Evolutionary conservation across 2,797 vertebrate species (phyloP).

Genomic region (Mormyrops boulengeri): DNA sequence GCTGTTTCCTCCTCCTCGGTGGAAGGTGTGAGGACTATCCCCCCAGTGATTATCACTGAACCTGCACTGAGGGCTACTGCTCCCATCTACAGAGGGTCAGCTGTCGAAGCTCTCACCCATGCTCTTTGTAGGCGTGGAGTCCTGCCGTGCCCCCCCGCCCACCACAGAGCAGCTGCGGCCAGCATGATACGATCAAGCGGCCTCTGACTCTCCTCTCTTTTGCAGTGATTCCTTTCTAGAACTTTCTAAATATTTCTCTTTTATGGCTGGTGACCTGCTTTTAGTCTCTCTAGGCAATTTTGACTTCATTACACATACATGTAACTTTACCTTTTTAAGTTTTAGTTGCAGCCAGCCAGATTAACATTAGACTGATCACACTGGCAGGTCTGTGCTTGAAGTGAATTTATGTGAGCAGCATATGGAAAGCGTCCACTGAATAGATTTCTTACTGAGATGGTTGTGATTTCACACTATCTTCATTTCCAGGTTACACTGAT

Average conservation of each 20-base stretch:
- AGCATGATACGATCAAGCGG: slow-evolving; percentile 3
- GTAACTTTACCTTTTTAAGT: background rate
- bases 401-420: background rate
- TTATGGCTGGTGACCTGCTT: background rate
- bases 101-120: background rate
- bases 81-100: background rate
- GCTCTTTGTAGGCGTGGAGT: slow-evolving; percentile 8
- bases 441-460: background rate
- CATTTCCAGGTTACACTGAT: background rate
- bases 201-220: background rate
- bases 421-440: background rate
- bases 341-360: background rate
- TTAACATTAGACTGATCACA: background rate
- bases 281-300: background rate
- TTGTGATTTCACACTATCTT: background rate
- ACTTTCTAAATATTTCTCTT: slow-evolving; percentile 19
- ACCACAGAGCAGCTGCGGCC: background rate
- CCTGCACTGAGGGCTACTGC: background rate
- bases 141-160: background rate
- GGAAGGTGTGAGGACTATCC: background rate
- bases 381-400: background rate
- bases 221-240: background rate
- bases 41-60: background rate
- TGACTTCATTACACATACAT: background rate
- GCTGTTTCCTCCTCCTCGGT: background rate